Conservation (phyloP, 1,140 invertebrate genomes). For the Nasonia vitripennis region DNA sequence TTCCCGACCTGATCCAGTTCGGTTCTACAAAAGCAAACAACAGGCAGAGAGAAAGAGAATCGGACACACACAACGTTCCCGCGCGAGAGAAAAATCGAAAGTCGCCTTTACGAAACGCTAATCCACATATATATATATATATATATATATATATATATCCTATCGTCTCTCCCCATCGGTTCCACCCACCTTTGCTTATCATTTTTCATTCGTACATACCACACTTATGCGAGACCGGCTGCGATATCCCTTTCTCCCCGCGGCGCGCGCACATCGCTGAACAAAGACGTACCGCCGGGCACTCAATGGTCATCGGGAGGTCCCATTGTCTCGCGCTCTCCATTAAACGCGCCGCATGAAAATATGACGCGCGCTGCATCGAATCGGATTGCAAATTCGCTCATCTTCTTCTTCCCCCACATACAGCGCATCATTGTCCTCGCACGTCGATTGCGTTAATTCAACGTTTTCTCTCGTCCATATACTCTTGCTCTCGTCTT, state of each 20-base stretch:
- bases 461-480: background rate
- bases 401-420: background rate
- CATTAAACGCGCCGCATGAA: background rate
- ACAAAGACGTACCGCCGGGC: background rate
- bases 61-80: background rate
- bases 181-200: background rate
- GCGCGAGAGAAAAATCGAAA: background rate
- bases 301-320: background rate
- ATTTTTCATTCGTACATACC: background rate
- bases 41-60: background rate
- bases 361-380: background rate
- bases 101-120: background rate
- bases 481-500: background rate
- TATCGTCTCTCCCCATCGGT: background rate
- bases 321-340: background rate
- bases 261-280: no score
- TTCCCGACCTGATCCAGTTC: background rate
- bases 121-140: background rate
- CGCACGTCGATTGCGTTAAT: constrained; percentile 22
- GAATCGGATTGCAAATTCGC: background rate
- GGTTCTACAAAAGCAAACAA: background rate
- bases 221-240: no score
- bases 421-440: background rate
- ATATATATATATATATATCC: no score
- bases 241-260: background rate